Evolutionary conservation across 1,140 invertebrate species (phyloP).

Genomic region (Drosophila takahashii): DNA sequence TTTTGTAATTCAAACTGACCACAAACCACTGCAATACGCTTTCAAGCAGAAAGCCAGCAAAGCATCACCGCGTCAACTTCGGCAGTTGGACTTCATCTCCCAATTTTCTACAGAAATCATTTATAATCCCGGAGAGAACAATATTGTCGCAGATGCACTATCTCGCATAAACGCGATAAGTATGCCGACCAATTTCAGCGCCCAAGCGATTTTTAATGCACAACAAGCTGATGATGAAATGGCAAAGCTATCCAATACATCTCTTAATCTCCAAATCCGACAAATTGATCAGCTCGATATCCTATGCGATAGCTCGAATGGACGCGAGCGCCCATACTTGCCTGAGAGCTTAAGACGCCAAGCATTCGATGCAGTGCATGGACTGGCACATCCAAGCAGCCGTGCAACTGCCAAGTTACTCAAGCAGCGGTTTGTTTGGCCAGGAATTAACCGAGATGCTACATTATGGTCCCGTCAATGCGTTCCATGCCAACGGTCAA

Average conservation of each 20-base stretch:
- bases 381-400: background rate
- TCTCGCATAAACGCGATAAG: background rate
- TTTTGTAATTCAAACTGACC: too few relatives aligned
- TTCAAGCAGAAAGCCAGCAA: background rate
- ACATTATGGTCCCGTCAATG: too few relatives aligned
- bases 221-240: background rate
- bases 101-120: background rate
- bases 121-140: background rate
- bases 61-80: background rate
- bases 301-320: background rate
- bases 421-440: background rate
- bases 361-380: background rate
- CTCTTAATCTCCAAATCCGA: background rate
- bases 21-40: too few relatives aligned
- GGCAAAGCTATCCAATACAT: background rate
- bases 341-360: background rate
- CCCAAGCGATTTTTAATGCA: background rate
- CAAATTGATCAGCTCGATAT: background rate
- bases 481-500: too few relatives aligned
- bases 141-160: background rate
- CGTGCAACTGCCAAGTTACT: background rate
- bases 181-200: background rate
- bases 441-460: background rate
- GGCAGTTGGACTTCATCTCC: background rate
- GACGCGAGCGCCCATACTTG: background rate